Percentiles rank a stretch among this genome's conserved stretches.
Conservation (phyloP, 1,140 invertebrate species). For the Nephila pilipes region DNA sequence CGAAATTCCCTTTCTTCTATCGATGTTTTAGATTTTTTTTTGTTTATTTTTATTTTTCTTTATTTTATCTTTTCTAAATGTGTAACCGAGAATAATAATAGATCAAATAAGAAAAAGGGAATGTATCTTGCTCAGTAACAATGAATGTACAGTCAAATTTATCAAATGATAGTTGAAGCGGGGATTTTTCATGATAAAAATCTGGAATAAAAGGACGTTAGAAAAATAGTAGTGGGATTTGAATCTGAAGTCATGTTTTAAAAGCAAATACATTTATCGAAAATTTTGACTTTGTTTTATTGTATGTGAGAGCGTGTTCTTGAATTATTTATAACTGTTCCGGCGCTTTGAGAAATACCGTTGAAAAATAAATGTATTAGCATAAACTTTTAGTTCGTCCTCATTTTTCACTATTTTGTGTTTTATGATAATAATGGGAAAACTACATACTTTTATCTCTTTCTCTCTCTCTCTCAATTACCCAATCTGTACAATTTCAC, state of each 20-base stretch:
- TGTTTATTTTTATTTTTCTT: no score
- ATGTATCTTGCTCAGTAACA: not conserved
- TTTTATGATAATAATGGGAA: not conserved
- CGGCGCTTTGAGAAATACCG: not conserved
- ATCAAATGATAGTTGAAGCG: not conserved
- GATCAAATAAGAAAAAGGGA: not conserved
- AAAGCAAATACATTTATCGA: not conserved
- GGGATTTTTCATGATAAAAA: not conserved
- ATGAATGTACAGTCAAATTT: slow-evolving; percentile 43
- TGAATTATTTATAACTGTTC: not conserved
- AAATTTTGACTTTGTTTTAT: slow-evolving; percentile 2
- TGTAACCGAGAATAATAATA: not conserved
- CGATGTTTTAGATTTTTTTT: not conserved
- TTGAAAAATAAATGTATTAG: not conserved
- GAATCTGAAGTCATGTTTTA: not conserved
- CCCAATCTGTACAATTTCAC: no score
- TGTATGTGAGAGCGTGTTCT: not conserved
- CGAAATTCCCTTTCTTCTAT: not conserved
- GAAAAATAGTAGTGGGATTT: not conserved
- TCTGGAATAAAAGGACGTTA: not conserved
- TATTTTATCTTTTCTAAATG: not conserved
- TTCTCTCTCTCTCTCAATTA: no score
- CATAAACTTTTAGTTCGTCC: not conserved
- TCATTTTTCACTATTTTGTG: not conserved
- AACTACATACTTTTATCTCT: no score